Base-by-base conservation (phyloP, 2,888 invertebrate genomes). In the Watsonalla cultraria region DNA sequence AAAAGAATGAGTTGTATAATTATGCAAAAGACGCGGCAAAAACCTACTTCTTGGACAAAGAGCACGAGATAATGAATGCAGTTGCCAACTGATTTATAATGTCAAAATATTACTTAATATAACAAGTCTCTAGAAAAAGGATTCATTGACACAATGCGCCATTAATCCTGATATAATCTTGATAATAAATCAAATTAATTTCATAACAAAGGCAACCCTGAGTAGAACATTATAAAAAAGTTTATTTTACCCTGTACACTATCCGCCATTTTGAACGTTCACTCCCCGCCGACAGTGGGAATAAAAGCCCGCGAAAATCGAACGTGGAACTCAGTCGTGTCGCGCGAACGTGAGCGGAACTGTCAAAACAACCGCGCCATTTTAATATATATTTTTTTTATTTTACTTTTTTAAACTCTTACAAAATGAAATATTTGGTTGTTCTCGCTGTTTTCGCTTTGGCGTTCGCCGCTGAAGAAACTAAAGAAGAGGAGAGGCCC, bases 341-440 rank as follows among this genome's bases (percentile, higher is more conserved):
- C 73, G 80, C 81, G 79, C 73, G 72, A 64, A 72, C 78, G 62
- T 62, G 68, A 68, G 69, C 79, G 75, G 60, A 74, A 66, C 70
- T 77, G 80, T 77, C 77, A 76, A 66, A 76, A 72, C 8, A 69
- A 72, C 57, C 72, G 77, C 78, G 80, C 73, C 76, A 72, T 70
- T 67, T 68, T 65, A 66, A 70, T 67, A 72, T 72, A 75, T 68
- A 61, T 68, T 68, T 72, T 64, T 66, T 60, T 64, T 65, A 70
- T 70, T 63, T 63, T 73, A 64, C 58, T 70, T 72, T 68, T 64
- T 69, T 72, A 64, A 64, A 39, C 47, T 76, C 76, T 68, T 69
- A 72, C 70, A 92, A 79, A 74, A 93, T 93, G 93, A 93, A 93
- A 82, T 88, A 84, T 74, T 76, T 92, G 59, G 78, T 92, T 65